Evolutionary conservation across 2,888 invertebrate species (phyloP), one percentile per base, ranked within the genome.

Genomic region (Eristalinus aeneus): DNA sequence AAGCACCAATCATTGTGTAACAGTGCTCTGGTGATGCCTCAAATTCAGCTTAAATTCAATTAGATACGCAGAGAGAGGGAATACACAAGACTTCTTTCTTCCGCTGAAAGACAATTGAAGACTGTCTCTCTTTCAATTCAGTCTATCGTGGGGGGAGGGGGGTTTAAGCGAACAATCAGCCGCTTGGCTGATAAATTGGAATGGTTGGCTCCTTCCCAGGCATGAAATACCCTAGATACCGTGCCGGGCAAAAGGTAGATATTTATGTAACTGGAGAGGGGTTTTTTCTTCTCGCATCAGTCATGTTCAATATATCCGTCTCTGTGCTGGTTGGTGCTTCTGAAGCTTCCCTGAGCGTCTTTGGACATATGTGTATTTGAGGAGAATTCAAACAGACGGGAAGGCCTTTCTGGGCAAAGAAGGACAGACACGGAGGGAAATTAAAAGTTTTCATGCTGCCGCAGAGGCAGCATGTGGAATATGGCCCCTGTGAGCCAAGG

Each of bases 21-120:
- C 56, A 9, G 12, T 20, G n/a, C 32, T 39, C 46, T 46, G 9
- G 46, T 46, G 46, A n/a, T 16, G 39, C 61, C 23, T 68, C 22
- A 36, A 56, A 27, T 77, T 23, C 22, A 63, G 60, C 71, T 84
- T 61, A 68, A 84, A 85, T 85, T 76, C 46, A 80, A 85, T 85
- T 79, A 67, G 69, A 60, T 71, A 67, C 34, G 61, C 32, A 72
- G 63, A 61, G n/a, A 20, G 23, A 11, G 9, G 58, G 9, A 23
- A 22, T 63, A 46, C 46, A 46, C n/a, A 16, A 16, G 46, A 58
- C 12, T 79, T 34, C 54, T 67, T 20, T 39, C 39, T 74, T 46
- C 16, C 39, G 20, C 11, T 8, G 16, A 72, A 78, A 72, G 65
- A 46, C 65, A 64, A 77, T 77, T 77, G 56, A 71, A 71, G 63